Percentiles rank a stretch among this genome's conserved stretches.
Evolutionary conservation across 2,888 invertebrate genomes (phyloP).

Genomic region (Schizaphis graminum): DNA sequence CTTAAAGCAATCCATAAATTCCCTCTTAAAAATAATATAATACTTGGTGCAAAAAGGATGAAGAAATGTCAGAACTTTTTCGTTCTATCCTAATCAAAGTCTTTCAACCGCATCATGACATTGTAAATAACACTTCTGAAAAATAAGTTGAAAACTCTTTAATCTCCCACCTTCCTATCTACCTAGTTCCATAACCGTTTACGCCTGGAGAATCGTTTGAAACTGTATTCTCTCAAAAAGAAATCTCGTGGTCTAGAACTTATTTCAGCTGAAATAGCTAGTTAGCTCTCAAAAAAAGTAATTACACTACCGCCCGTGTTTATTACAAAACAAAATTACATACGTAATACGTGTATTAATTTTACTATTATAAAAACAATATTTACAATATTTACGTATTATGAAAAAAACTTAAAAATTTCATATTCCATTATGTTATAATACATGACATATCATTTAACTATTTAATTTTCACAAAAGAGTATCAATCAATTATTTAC

Average conservation of each 20-base stretch:
- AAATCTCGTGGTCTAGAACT: not conserved
- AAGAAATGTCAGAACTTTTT: not conserved
- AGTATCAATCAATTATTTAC: too few relatives aligned
- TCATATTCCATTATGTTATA: too few relatives aligned
- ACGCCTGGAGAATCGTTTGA: not conserved
- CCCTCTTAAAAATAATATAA: not conserved
- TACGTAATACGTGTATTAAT: too few relatives aligned
- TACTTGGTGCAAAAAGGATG: not conserved
- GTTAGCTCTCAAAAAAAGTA: not conserved
- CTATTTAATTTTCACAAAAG: too few relatives aligned
- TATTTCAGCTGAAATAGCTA: slow-evolving; percentile 5
- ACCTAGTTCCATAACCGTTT: not conserved
- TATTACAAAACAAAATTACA: too few relatives aligned
- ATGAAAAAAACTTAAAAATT: too few relatives aligned
- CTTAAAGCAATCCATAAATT: too few relatives aligned
- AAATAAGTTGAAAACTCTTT: not conserved
- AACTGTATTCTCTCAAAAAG: not conserved
- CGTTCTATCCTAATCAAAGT: not conserved
- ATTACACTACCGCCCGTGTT: too few relatives aligned
- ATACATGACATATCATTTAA: too few relatives aligned
- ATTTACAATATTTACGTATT: too few relatives aligned
- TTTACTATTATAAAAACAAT: too few relatives aligned
- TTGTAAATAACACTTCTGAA: not conserved
- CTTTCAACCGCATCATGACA: not conserved
- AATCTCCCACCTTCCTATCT: not conserved